A percentile compares a stretch with the other conserved stretches of the same genome.
phyloP scores from a whole-genome alignment of 2,888 invertebrate genomes.

The Rutpela maculata region DNA sequence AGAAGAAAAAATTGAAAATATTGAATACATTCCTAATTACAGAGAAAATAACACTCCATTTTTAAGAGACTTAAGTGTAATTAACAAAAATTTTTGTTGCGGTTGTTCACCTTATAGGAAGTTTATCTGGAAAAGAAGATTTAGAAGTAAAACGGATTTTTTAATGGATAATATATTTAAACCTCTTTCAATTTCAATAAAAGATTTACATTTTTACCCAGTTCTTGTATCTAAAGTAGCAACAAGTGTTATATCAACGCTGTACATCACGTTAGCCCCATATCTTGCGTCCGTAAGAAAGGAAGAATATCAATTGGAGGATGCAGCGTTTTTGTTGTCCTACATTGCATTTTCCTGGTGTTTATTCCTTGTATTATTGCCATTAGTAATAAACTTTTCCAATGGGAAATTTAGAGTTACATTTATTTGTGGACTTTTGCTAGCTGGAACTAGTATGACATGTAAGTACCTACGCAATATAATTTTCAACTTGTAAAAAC shows the following conservation, averaged over 20 bases:
- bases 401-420: constrained; percentile 52
- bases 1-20: constrained; percentile 53
- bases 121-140: constrained; percentile 58
- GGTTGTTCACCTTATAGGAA: constrained; percentile 56
- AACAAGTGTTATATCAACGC: constrained; percentile 48
- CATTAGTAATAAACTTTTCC: constrained; percentile 57
- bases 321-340: constrained; percentile 60
- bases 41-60: constrained; percentile 46
- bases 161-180: constrained; percentile 55
- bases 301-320: constrained; percentile 50
- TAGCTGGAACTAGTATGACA: constrained; percentile 58
- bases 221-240: constrained; percentile 54
- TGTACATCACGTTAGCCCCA: constrained; percentile 57
- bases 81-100: constrained; percentile 48
- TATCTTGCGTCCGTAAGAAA: constrained; percentile 55
- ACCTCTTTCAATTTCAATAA: constrained; percentile 53
- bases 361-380: constrained; percentile 59
- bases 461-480: constrained; percentile 57
- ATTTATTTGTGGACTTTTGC: constrained; percentile 57
- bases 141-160: constrained; percentile 53
- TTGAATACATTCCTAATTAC: constrained; percentile 59
- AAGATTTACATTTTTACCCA: constrained; percentile 60
- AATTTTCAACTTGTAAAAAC: not conserved
- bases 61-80: constrained; percentile 54
- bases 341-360: constrained; percentile 64